Percentiles rank a stretch among this genome's conserved stretches.
Conservation (phyloP, 2,888 invertebrate genomes). For the Ceraclea dissimilis region DNA sequence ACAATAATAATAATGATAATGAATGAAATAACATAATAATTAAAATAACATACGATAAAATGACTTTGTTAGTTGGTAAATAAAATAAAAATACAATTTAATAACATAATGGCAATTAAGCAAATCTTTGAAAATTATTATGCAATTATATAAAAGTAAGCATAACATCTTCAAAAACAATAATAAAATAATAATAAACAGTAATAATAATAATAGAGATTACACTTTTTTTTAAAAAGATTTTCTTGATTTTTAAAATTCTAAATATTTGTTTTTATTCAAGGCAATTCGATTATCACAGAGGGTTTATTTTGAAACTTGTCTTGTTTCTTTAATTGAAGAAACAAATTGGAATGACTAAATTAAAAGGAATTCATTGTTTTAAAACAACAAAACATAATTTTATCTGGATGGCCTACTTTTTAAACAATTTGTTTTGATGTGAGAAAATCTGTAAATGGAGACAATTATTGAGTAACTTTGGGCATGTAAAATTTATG, state of each 20-base stretch:
- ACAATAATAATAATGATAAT: background rate
- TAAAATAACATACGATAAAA: background rate
- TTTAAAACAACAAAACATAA: background rate
- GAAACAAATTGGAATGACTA: slow-evolving; percentile 16
- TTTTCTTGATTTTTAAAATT: background rate
- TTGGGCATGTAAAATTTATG: slow-evolving; percentile 77
- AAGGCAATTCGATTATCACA: slow-evolving; percentile 1
- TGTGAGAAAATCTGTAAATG: background rate
- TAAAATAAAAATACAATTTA: background rate
- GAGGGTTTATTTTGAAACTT: background rate
- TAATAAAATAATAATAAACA: slow-evolving; percentile 4
- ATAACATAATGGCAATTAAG: background rate
- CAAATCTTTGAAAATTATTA: background rate
- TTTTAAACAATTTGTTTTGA: background rate
- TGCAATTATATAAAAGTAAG: background rate
- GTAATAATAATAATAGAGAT: slow-evolving; percentile 4
- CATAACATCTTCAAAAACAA: background rate
- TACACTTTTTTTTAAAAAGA: background rate
- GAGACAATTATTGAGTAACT: slow-evolving; percentile 38
- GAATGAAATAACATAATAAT: background rate
- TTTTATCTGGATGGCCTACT: background rate
- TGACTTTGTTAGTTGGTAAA: background rate
- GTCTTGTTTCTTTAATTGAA: background rate
- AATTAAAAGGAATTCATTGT: slow-evolving; percentile 12
- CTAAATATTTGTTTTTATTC: background rate